Evolutionary conservation across 2,797 vertebrate species (phyloP).

Genomic region (Jordanella pulchra): DNA sequence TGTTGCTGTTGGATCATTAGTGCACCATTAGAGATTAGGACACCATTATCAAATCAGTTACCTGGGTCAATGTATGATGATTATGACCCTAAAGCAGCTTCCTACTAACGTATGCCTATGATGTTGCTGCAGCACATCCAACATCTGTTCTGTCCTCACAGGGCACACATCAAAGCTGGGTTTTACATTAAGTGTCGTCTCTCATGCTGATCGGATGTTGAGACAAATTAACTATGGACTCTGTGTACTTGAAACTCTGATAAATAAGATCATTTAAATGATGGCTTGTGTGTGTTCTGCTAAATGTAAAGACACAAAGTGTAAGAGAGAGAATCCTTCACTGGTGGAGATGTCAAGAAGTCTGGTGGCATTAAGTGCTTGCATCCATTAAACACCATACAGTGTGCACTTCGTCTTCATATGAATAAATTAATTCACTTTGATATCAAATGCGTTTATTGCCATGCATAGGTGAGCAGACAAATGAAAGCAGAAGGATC

Average conservation of each 20-base stretch:
- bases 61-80: constrained; percentile 1
- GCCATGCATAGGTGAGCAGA: constrained; percentile 68
- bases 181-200: constrained; percentile 1
- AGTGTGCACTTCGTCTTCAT: constrained; percentile 72
- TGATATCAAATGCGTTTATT: constrained; percentile 74
- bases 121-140: constrained; percentile 19
- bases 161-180: constrained; percentile 22
- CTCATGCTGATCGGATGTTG: constrained; percentile 25
- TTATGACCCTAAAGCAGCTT: constrained; percentile 4
- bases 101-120: constrained; percentile 1
- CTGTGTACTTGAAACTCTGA: constrained; percentile 15
- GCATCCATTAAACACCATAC: constrained; percentile 65
- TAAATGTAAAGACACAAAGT: not conserved
- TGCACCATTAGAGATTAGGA: constrained; percentile 5
- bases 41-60: constrained; percentile 8
- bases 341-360: constrained; percentile 40
- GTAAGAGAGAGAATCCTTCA: constrained; percentile 10
- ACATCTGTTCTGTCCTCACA: constrained; percentile 41
- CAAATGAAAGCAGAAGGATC: constrained; percentile 66
- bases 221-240: constrained; percentile 30
- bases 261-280: constrained; percentile 30
- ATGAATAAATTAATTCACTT: constrained; percentile 78
- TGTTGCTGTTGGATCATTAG: constrained; percentile 11
- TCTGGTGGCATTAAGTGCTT: constrained; percentile 35
- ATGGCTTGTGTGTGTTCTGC: not conserved